Conservation (phyloP, 2,113 vertebrate species). For the Mohoua ochrocephala region DNA sequence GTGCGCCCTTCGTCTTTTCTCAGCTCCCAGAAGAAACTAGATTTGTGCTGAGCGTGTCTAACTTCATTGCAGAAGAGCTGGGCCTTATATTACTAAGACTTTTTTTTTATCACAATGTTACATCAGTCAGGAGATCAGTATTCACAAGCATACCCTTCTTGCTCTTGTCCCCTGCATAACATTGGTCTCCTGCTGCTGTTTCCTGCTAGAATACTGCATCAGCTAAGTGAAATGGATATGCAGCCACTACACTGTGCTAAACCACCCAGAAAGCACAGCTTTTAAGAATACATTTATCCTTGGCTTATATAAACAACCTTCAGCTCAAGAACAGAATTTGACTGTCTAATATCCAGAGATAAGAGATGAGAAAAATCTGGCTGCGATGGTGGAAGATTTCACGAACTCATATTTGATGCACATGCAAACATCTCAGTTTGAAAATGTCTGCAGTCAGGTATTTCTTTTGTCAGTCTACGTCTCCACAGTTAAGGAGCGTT, state of each 20-base stretch:
- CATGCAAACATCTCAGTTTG: background rate
- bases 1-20: background rate
- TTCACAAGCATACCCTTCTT: background rate
- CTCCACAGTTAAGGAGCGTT: background rate
- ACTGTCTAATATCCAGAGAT: background rate
- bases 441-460: background rate
- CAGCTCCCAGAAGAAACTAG: background rate
- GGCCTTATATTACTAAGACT: background rate
- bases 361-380: background rate
- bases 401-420: background rate
- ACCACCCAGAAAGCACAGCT: background rate
- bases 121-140: background rate
- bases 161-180: background rate
- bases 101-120: background rate
- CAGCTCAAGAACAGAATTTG: background rate
- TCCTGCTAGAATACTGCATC: background rate
- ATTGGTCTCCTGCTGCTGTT: background rate
- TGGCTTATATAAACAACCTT: background rate
- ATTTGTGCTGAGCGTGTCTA: background rate
- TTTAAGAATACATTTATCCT: background rate
- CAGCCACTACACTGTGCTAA: background rate
- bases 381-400: background rate
- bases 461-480: background rate
- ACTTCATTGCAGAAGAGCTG: background rate
- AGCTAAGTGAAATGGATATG: background rate